Evolutionary conservation across 2,797 vertebrate genomes (phyloP).

Genomic region (Carduelis carduelis): DNA sequence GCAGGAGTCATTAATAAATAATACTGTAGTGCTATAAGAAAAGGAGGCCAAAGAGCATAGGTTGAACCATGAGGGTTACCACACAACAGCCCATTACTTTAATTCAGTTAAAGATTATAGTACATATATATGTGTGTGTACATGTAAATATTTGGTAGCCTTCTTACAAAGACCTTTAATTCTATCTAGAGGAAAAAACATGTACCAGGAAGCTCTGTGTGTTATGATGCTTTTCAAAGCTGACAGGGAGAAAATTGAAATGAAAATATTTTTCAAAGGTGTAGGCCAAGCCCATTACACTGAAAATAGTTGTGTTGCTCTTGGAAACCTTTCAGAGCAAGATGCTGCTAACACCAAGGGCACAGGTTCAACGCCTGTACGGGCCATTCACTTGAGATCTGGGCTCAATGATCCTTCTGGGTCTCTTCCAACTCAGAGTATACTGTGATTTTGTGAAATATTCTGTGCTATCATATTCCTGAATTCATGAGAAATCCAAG

Average conservation of each 20-base stretch:
- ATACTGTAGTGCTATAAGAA: background rate
- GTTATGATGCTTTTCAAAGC: background rate
- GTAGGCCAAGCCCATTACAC: background rate
- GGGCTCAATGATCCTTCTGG: no score
- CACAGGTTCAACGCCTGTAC: accelerated
- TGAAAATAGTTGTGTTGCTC: background rate
- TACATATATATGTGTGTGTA: accelerated
- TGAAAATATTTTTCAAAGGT: background rate
- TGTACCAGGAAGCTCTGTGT: background rate
- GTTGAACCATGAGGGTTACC: background rate
- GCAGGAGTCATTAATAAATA: background rate
- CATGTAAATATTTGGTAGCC: background rate
- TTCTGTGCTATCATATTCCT: background rate
- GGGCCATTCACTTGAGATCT: background rate
- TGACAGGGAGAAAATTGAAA: background rate
- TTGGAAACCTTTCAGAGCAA: background rate
- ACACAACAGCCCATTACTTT: accelerated
- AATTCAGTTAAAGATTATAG: background rate
- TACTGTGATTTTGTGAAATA: background rate
- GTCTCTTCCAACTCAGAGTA: background rate
- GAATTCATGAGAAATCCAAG: background rate
- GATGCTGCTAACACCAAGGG: no score
- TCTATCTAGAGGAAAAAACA: background rate
- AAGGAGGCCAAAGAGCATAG: background rate
- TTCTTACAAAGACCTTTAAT: background rate